Base-by-base conservation (phyloP, 2,113 vertebrate genomes). In the Toxotes jaculatrix region DNA sequence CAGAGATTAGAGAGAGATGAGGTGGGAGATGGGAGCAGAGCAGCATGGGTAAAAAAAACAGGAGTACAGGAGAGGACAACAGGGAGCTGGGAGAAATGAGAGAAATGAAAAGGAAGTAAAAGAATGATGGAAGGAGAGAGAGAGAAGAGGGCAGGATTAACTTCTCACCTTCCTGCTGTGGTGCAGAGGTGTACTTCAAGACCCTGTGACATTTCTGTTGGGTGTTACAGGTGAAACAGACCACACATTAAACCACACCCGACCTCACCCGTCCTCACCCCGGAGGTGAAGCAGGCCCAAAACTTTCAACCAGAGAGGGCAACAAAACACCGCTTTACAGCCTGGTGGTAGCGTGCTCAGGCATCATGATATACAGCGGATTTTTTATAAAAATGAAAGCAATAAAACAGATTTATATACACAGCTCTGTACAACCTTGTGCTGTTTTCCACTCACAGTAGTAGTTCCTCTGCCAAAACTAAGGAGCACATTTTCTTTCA, bases 1-100 rank as follows among this genome's bases (percentile, higher is more conserved):
- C 55, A 62, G 67, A 77, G 64, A 68, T 63, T 49, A 51, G 16
- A 64, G 57, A 53, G 60, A 74, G 62, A 73, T 60, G 43, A 69
- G 57, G 38, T 36, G 61, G 49, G 40, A 79, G 57, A 74, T 68
- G 63, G 51, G 57, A 76, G 73, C 59, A 47, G 47, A 69, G 60
- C 45, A 83, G 40, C 45, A 59, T 57, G 40, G 38, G 42, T 40
- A 38, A 56, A 49, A 55, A n/a, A 40, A 53, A 57, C 14, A 36
- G 9, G 51, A 38, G 49, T 2, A 1, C 14, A 27, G 13, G 0
- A 0, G 40, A 63, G 27, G 40, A 65, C 49, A 72, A 19, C 42
- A 8, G 13, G 51, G 63, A n/a, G 59, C 9, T 8, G 4, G 3
- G 9, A 36, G 38, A 66, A 36, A 51, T 47, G 32, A 51, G 14